Evolutionary conservation across 2,113 vertebrate species (phyloP), one percentile per base, ranked within the genome.

Genomic region (Uria aalge): DNA sequence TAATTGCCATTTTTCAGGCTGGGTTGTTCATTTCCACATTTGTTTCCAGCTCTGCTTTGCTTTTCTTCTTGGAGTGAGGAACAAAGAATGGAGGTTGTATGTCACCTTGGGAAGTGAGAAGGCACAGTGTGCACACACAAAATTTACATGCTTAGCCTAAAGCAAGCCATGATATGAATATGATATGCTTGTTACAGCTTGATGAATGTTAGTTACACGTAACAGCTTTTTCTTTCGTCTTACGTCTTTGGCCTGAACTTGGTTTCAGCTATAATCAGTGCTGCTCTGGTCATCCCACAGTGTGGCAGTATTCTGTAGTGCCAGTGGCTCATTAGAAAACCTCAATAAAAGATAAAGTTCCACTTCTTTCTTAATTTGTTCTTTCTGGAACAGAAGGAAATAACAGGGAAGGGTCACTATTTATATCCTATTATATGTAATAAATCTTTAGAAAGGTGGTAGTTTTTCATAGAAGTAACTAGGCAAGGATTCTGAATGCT

Each of bases 401-500:
- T 79, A 78, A 89, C 12, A 5, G 53, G 27, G 18, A 94, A 93
- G 62, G 47, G 73, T 91, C 50, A 29, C 85, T 96, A 85, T 93
- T 97, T 96, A 57, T 95, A 88, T 85, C 48, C 41, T 57, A 45
- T 41, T 85, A 45, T 71, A 57, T 88, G 64, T 57, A 85, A 95
- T 91, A 88, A 94, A 72, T 92, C 82, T 91, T 95, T 80, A 88
- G 91, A 93, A 97, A 96, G 72, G 71, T 85, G 69, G 50, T 34
- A 81, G 81, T 50, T 97, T 96, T 94, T 96, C 92, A 59, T 73
- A 87, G 95, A 92, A 86, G 43, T 91, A 86, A 59, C 38, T 43
- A 94, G 92, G 78, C 50, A 91, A 95, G 62, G 76, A 68, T 91
- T 96, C 90, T 63, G 91, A 96, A 93, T 85, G 67, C 50, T 36